phyloP scores from a whole-genome alignment of 35 echinoderm and acorn worm species.

The Apostichopus californicus region DNA sequence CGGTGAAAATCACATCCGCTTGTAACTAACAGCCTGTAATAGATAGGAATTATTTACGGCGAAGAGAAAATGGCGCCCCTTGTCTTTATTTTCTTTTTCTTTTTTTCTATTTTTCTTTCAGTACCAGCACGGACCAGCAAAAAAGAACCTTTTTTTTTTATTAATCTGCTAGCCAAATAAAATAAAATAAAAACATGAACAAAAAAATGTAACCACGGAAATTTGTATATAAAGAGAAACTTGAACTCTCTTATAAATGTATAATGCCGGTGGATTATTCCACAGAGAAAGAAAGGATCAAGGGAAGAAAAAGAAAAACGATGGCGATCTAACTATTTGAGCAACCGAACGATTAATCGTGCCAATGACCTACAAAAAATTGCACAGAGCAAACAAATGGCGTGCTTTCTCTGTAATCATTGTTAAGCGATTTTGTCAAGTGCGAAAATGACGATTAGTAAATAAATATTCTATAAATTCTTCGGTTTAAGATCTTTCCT shows the following conservation, averaged over 20 bases:
- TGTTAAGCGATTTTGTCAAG: slow-evolving; percentile 31
- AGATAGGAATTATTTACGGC: slow-evolving; percentile 29
- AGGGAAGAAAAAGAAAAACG: not conserved
- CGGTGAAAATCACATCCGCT: slow-evolving; percentile 19
- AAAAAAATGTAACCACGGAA: too few species aligned
- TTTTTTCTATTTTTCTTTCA: too few species aligned
- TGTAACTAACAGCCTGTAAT: slow-evolving; percentile 36
- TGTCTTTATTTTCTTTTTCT: not conserved
- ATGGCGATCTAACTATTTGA: not conserved
- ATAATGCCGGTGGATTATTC: not conserved
- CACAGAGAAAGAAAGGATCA: not conserved
- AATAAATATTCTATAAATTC: slow-evolving; percentile 13
- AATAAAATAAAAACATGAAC: too few species aligned
- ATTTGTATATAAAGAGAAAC: too few species aligned
- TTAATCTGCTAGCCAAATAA: too few species aligned
- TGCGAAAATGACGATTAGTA: slow-evolving; percentile 31
- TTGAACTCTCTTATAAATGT: too few species aligned
- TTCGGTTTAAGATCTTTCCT: not conserved
- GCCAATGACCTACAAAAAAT: slow-evolving; percentile 28
- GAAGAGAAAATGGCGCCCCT: not conserved
- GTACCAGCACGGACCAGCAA: too few species aligned
- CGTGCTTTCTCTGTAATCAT: not conserved
- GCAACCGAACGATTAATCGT: not conserved
- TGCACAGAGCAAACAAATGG: not conserved
- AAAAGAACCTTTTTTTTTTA: too few species aligned